Evolutionary conservation across 2,797 vertebrate species (phyloP), one percentile per base, ranked within the genome.

Genomic region (Pangasius macronema): DNA sequence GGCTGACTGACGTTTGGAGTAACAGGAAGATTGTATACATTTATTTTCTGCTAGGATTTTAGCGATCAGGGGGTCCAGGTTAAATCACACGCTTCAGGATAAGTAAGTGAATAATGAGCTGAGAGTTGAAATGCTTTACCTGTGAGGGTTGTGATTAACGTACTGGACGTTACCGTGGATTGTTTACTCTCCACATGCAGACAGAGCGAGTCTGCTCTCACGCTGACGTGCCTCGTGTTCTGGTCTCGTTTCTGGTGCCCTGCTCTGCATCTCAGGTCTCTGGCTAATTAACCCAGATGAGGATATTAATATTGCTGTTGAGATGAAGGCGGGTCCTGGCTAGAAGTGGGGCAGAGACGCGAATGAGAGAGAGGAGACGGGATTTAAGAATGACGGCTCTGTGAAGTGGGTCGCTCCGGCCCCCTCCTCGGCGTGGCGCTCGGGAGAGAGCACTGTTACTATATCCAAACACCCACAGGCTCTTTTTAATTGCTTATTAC

Each of bases 261-360:
- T 73, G 87, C 55, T 72, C 55, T 73, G 65, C 49, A 46, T 73
- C 79, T 83, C 70, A 67, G 90, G 94, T 93, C 95, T 95, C 95
- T 75, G 89, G 90, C 94, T 95, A 94, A 96, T 96, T 96, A 96
- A 96, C 96, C 96, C 95, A 96, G 93, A 96, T 95, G 93, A 93
- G 89, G 94, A 93, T 95, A 95, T 96, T 95, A 95, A 96, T 96
- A 96, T 93, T 70, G 46, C 14, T 8, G 49, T 59, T 57, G 53
- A 85, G 91, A 95, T 92, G 91, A 94, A 96, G 94, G 92, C 92
- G 91, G 95, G 93, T 93, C 94, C 95, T 94, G 93, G 94, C 92
- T 91, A 77, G 92, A 96, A 96, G 89, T 93, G 90, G 95, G 93
- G 90, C 95, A 95, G 91, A 91, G 63, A 46, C 46, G 14, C 92